Conservation (phyloP, 2,797 vertebrate genomes). For the Thamnophis elegans region DNA sequence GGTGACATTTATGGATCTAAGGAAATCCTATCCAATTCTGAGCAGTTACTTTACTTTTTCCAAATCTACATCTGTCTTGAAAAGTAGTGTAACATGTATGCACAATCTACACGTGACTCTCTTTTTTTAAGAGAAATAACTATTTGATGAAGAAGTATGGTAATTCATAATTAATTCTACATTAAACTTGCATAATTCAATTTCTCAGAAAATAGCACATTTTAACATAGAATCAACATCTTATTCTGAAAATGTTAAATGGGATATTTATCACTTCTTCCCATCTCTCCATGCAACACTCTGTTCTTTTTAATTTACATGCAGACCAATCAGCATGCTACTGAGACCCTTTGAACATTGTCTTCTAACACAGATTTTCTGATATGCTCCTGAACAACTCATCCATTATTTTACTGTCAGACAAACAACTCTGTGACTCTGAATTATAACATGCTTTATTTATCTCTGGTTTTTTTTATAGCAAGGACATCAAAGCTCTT, state of each 20-base stretch:
- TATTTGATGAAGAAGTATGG: neutral
- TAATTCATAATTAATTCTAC: neutral
- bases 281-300: neutral
- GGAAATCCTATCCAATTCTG: neutral
- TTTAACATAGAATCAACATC: neutral
- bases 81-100: neutral
- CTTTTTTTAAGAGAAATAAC: neutral
- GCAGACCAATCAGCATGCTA: neutral
- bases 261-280: neutral
- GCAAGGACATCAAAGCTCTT: conserved; percentile 39
- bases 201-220: neutral
- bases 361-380: conserved; percentile 68
- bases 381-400: conserved; percentile 67
- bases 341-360: neutral
- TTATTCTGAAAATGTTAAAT: neutral
- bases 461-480: conserved; percentile 45
- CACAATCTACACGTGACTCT: neutral
- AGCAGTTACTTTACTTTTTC: neutral
- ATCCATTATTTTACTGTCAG: conserved; percentile 72
- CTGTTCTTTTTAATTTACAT: neutral
- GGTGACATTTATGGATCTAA: neutral
- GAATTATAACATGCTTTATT: conserved; percentile 62
- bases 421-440: conserved; percentile 63
- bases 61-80: neutral
- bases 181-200: neutral